Percentiles rank a stretch among this genome's conserved stretches.
These are phyloP conservation scores for Harlomillsia oculata DNA, from an alignment of 1,140 invertebrate genomes.

Conservation along the genomic window DNA sequence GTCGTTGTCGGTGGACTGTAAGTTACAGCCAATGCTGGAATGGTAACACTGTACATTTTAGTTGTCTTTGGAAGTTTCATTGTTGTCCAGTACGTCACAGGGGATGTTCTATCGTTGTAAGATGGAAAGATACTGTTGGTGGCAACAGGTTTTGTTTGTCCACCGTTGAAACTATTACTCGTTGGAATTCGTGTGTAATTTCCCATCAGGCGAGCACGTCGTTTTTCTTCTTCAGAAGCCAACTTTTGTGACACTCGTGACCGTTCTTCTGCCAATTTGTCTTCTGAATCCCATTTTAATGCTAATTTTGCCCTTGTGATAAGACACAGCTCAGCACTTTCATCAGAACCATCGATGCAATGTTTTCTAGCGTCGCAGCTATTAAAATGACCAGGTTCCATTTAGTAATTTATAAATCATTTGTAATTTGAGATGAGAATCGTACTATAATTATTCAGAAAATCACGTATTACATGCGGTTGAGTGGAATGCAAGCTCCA, in stretches of 20 bases:
- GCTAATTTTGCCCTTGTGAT: slow-evolving; percentile 26
- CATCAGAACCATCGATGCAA: slow-evolving; percentile 22
- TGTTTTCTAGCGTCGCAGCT: slow-evolving; percentile 23
- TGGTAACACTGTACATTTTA: too few relatives aligned
- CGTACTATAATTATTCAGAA: too few relatives aligned
- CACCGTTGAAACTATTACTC: too few relatives aligned
- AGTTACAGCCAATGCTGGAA: too few relatives aligned
- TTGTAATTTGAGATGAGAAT: not conserved
- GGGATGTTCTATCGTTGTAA: too few relatives aligned
- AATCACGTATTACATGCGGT: slow-evolving; percentile 13
- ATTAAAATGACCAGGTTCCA: not conserved
- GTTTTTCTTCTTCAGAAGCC: too few relatives aligned
- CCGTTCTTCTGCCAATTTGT: not conserved
- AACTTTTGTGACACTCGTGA: not conserved
- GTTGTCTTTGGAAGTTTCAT: too few relatives aligned
- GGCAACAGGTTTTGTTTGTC: too few relatives aligned
- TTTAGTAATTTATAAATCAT: not conserved
- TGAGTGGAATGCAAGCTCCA: slow-evolving; percentile 24
- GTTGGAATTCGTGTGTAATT: not conserved
- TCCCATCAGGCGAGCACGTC: too few relatives aligned
- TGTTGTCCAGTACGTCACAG: too few relatives aligned
- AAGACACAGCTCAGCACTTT: slow-evolving; percentile 23
- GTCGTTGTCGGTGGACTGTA: too few relatives aligned
- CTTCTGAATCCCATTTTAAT: slow-evolving; percentile 14
- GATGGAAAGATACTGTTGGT: too few relatives aligned